Percentiles rank a stretch among this genome's conserved stretches.
phyloP scores from a whole-genome alignment of 2,113 vertebrate genomes.

The Carassius carassius region DNA sequence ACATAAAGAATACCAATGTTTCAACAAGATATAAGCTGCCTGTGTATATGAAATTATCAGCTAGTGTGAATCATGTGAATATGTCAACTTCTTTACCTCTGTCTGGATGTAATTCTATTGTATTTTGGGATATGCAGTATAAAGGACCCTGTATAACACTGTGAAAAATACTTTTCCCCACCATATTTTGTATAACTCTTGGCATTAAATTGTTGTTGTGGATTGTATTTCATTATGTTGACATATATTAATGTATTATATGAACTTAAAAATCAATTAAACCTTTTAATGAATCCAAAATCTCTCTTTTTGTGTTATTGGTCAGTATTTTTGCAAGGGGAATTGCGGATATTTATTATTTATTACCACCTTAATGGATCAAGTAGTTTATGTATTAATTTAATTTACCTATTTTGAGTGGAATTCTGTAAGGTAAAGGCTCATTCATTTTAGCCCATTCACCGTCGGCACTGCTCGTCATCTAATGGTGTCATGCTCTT shows the following conservation, averaged over 20 bases:
- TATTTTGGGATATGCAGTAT: not conserved
- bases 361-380: not conserved
- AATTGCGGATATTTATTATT: not conserved
- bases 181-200: not conserved
- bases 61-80: not conserved
- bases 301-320: not conserved
- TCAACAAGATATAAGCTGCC: not conserved
- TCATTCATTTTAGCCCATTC: no score
- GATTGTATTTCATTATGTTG: not conserved
- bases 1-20: not conserved
- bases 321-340: not conserved
- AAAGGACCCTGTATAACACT: not conserved
- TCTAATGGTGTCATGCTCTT: not conserved
- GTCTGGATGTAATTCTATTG: not conserved
- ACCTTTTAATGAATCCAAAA: not conserved
- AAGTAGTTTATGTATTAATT: no score
- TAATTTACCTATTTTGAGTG: no score
- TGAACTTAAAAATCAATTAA: not conserved
- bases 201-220: not conserved
- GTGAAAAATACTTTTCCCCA: not conserved
- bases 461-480: not conserved
- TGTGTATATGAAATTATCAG: not conserved
- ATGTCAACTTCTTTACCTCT: not conserved
- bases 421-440: no score
- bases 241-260: not conserved